Conservation (phyloP, 1,140 invertebrate species). For the Achroia grisella region DNA sequence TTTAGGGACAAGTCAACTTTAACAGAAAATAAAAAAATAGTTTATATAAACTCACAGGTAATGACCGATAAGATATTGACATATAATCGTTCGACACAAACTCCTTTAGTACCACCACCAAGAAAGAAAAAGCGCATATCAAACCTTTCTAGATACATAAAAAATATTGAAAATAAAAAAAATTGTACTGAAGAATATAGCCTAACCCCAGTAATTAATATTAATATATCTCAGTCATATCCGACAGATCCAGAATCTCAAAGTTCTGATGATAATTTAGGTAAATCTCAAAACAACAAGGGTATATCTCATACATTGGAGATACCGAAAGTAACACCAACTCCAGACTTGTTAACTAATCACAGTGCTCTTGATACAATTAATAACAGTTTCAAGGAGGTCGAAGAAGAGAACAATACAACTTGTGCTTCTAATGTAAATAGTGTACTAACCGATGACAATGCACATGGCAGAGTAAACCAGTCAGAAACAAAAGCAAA, state of each 20-base stretch:
- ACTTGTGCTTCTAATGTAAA: no score
- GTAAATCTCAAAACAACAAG: slow-evolving; percentile 22
- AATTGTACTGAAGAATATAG: slow-evolving; percentile 19
- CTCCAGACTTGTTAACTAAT: slow-evolving; percentile 47
- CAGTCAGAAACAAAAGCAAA: slow-evolving; percentile 2
- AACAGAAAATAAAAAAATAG: slow-evolving; percentile 35
- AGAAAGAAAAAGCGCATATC: slow-evolving; percentile 36
- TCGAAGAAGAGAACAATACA: background rate
- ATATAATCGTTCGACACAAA: slow-evolving; percentile 43
- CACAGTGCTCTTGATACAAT: slow-evolving; percentile 25
- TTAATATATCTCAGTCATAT: slow-evolving; percentile 72
- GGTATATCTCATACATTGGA: slow-evolving; percentile 16
- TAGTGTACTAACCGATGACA: no score
- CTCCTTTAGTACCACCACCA: slow-evolving; percentile 30
- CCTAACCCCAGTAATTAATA: slow-evolving; percentile 63
- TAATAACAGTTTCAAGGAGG: slow-evolving; percentile 5
- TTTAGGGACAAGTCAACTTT: slow-evolving; percentile 54
- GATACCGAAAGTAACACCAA: slow-evolving; percentile 15
- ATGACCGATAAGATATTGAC: slow-evolving; percentile 39
- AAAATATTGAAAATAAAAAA: slow-evolving; percentile 21
- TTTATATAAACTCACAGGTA: slow-evolving; percentile 25
- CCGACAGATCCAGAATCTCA: slow-evolving; percentile 47
- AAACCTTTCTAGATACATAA: slow-evolving; percentile 43
- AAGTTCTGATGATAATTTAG: slow-evolving; percentile 56
- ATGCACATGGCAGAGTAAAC: background rate